A percentile compares a stretch with the other conserved stretches of the same genome.
Conservation (phyloP, 2,113 vertebrate genomes). For the Gorsachius goisagi region DNA sequence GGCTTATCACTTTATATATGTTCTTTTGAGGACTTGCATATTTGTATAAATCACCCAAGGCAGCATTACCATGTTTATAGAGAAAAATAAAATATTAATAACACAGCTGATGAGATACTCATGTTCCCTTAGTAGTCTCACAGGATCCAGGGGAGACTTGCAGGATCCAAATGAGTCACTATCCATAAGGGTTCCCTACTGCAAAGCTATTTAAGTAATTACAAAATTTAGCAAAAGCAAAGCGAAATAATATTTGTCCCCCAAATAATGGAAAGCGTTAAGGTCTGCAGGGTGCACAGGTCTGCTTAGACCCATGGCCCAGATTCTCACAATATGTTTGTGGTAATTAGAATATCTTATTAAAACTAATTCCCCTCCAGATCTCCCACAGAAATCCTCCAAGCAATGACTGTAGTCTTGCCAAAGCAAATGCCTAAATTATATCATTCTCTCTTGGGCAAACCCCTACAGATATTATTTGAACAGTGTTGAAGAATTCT, state of each 20-base stretch:
- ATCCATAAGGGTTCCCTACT: not conserved
- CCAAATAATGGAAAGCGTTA: not conserved
- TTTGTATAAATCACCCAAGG: not conserved
- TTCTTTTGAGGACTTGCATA: not conserved
- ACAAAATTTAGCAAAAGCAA: not conserved
- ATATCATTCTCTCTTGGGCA: not conserved
- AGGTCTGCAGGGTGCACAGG: not conserved
- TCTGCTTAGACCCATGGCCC: not conserved
- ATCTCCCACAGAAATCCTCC: not conserved
- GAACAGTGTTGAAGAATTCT: not conserved
- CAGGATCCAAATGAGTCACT: not conserved
- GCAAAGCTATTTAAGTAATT: not conserved
- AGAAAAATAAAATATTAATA: conserved; percentile 33
- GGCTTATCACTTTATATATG: not conserved
- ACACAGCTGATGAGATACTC: not conserved
- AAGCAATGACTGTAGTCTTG: not conserved
- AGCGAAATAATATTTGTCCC: not conserved
- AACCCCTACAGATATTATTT: not conserved
- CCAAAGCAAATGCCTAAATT: conserved; percentile 18
- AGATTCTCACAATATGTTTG: not conserved
- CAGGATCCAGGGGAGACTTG: not conserved
- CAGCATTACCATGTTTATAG: not conserved
- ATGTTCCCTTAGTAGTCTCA: not conserved
- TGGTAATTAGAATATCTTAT: conserved; percentile 20
- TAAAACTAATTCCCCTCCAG: not conserved